phyloP scores from a whole-genome alignment of 2,113 vertebrate genomes.

The Sciurus niger region DNA sequence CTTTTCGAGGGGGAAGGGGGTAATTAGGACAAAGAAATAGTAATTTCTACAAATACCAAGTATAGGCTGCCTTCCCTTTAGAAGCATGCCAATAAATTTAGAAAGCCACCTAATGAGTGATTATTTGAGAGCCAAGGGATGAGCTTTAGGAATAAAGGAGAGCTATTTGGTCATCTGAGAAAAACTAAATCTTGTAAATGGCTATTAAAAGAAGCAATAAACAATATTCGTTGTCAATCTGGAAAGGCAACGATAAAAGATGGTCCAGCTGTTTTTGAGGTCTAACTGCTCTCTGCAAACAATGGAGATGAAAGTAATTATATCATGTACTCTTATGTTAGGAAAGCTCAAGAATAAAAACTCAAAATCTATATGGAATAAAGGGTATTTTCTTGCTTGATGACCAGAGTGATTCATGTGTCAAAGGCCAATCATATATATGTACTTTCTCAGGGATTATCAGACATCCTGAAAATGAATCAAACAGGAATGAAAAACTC shows the following conservation, averaged over 20 bases:
- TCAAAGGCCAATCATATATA: slow-evolving; percentile 37
- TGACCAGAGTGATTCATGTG: slow-evolving; percentile 50
- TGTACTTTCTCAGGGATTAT: background rate
- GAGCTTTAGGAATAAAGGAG: slow-evolving; percentile 24
- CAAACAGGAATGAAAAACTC: slow-evolving; percentile 33
- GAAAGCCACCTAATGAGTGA: background rate
- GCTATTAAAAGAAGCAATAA: background rate
- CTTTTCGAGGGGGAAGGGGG: background rate
- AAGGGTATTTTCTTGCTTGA: slow-evolving; percentile 46
- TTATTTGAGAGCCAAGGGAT: background rate
- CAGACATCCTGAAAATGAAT: slow-evolving; percentile 55
- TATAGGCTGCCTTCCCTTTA: background rate
- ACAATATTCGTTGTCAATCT: slow-evolving; percentile 19
- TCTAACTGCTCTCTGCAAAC: slow-evolving; percentile 8
- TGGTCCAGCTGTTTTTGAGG: background rate
- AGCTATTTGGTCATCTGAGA: slow-evolving; percentile 22
- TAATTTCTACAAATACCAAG: background rate
- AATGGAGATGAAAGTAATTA: slow-evolving; percentile 55
- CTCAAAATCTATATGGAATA: slow-evolving; percentile 21
- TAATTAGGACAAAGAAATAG: background rate
- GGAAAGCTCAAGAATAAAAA: slow-evolving; percentile 48
- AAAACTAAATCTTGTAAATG: slow-evolving; percentile 35
- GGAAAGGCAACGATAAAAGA: slow-evolving; percentile 24
- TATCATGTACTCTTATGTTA: slow-evolving; percentile 13
- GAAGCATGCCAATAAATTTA: background rate